Evolutionary conservation across 37 sponge, comb jelly and placozoan species (phyloP), one percentile per base, ranked within the genome.

Genomic region (Lycopodina hypogea): DNA sequence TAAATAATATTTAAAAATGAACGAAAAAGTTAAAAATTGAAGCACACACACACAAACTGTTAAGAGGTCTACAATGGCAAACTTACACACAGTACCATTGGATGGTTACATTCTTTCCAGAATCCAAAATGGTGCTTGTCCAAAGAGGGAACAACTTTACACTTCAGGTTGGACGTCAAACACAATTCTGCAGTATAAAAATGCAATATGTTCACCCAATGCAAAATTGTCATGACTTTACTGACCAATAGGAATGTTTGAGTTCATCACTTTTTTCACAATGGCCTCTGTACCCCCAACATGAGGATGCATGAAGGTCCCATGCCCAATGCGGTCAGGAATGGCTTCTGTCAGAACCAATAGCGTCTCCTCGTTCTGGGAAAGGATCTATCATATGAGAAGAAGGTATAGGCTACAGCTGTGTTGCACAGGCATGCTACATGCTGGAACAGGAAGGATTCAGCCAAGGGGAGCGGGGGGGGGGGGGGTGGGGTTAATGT

Each of bases 321-420:
- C 91, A 77, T 94, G 94, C 3, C 94, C 94, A 15, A 94, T 66
- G 9, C 94, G 71, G 36, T 94, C 91, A 29, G 85, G 88, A 38
- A 2, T 33, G 8, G 39, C 64, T 26, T 76, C 74, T 22, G 55
- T 40, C 11, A 94, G 50, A 6, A 94, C 56, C 34, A 78, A 36
- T 12, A 42, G 36, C 15, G 82, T 87, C 42, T 90, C 94, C 0
- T 56, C 80, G 29, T 78, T 72, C 8, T 64, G 17, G 40, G 64
- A 37, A 12, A 79, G 72, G 34, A 82, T 73, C 84, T 84, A 62
- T 3, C 34, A 34, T 28, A 33, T 56, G 23, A 29, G 51, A 36
- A 12, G 34, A 58, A 35, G 58, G 61, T 39, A 23, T 22, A 38
- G 60, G 48, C 48, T 9, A 45, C 48, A 45, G 48, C 48, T 45